A percentile compares a stretch with the other conserved stretches of the same genome.
These are phyloP conservation scores for Lamellibrachia satsuma DNA, from an alignment of 2,888 invertebrate species.

Conservation along the genomic window DNA sequence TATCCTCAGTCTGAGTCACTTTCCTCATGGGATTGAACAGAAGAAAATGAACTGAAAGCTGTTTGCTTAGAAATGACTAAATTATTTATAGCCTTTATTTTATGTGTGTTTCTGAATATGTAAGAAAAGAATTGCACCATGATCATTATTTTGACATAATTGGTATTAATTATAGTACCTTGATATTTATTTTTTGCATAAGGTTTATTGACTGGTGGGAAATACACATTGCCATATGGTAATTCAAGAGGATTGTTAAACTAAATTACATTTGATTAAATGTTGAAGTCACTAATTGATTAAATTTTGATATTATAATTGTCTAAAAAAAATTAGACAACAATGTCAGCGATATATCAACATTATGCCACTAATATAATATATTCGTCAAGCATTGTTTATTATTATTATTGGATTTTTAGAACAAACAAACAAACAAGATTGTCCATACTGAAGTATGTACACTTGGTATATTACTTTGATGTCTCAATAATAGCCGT, in stretches of 20 bases:
- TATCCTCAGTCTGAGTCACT: not conserved
- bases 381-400: too few relatives aligned
- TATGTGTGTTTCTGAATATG: not conserved
- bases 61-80: not conserved
- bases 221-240: too few relatives aligned
- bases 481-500: not conserved
- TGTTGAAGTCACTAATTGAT: too few relatives aligned
- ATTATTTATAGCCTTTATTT: not conserved
- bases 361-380: too few relatives aligned
- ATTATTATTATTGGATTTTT: too few relatives aligned
- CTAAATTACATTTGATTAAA: too few relatives aligned
- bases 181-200: not conserved
- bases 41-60: not conserved
- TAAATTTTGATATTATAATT: too few relatives aligned
- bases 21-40: not conserved
- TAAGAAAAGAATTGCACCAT: not conserved
- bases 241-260: too few relatives aligned
- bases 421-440: not conserved
- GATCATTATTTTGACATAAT: not conserved
- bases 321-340: too few relatives aligned
- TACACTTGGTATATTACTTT: not conserved
- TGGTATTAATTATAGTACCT: not conserved
- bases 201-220: too few relatives aligned
- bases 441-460: not conserved
- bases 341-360: too few relatives aligned